Evolutionary conservation across 2,797 vertebrate species (phyloP).

Genomic region (Eulemur rubriventer): DNA sequence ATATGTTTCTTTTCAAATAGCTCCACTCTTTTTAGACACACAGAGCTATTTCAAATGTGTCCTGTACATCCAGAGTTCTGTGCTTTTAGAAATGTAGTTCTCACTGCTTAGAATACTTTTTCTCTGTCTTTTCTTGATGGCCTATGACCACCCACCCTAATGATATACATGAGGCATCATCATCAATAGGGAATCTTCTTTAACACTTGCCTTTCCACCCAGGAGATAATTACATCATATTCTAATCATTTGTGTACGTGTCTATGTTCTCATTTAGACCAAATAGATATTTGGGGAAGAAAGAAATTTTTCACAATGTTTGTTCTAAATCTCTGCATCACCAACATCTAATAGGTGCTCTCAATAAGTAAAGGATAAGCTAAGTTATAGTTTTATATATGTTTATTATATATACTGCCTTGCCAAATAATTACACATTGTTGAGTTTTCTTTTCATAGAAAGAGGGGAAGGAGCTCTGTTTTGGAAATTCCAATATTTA

Average conservation of each 20-base stretch:
- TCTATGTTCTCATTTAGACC: not conserved
- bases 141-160: not conserved
- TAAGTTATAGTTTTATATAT: not conserved
- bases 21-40: not conserved
- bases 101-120: not conserved
- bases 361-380: not conserved
- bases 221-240: not conserved
- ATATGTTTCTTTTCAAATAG: not conserved
- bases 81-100: not conserved
- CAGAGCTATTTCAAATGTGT: not conserved
- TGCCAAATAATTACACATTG: not conserved
- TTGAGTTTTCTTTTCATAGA: not conserved
- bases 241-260: not conserved
- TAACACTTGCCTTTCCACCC: not conserved
- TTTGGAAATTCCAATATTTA: not conserved
- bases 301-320: not conserved
- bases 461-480: not conserved
- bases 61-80: not conserved
- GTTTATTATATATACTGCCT: not conserved
- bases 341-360: not conserved
- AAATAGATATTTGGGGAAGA: not conserved
- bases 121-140: not conserved
- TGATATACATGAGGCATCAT: not conserved
- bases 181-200: not conserved
- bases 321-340: constrained; percentile 24